These are phyloP conservation scores for Cephus nigrinus DNA, from an alignment of 2,888 invertebrate genomes.

Conservation along the genomic window DNA sequence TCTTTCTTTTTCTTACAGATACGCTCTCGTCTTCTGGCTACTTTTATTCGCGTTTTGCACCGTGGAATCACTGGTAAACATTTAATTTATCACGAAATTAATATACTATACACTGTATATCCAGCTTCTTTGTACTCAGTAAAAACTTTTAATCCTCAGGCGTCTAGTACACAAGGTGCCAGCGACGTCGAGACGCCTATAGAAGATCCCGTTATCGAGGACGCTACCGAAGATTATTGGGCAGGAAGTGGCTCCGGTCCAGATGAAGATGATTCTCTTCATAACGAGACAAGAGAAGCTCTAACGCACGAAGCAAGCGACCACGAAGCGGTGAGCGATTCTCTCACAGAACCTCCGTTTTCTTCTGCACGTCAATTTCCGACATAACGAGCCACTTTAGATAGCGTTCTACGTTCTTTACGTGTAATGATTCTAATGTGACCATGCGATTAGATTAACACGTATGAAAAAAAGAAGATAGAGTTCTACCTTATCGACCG, in stretches of 20 bases:
- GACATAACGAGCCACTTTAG: not conserved
- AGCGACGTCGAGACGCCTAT: slow-evolving; percentile 46
- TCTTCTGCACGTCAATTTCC: not conserved
- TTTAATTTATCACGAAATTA: not conserved
- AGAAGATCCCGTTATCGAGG: slow-evolving; percentile 52
- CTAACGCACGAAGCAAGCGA: slow-evolving; percentile 81
- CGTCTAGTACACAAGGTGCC: slow-evolving; percentile 44
- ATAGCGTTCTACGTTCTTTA: not conserved
- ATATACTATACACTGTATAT: not conserved
- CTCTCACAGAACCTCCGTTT: not conserved
- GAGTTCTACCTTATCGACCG: not conserved
- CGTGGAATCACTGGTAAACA: not conserved
- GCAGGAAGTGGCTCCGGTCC: slow-evolving; percentile 62
- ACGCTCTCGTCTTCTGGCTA: slow-evolving; percentile 50
- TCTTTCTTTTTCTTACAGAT: slow-evolving; percentile 51
- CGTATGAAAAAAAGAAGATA: not conserved
- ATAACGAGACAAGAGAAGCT: slow-evolving; percentile 79
- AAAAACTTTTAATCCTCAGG: slow-evolving; percentile 27
- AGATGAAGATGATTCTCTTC: slow-evolving; percentile 56
- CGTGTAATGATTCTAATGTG: not conserved
- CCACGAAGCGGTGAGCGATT: slow-evolving; percentile 78
- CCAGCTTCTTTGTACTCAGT: not conserved
- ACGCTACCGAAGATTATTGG: slow-evolving; percentile 63
- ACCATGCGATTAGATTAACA: not conserved
- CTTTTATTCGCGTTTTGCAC: slow-evolving; percentile 21